Evolutionary conservation across 2,888 invertebrate genomes (phyloP), one percentile per base, ranked within the genome.

Genomic region (Fissipunctia ypsillon): DNA sequence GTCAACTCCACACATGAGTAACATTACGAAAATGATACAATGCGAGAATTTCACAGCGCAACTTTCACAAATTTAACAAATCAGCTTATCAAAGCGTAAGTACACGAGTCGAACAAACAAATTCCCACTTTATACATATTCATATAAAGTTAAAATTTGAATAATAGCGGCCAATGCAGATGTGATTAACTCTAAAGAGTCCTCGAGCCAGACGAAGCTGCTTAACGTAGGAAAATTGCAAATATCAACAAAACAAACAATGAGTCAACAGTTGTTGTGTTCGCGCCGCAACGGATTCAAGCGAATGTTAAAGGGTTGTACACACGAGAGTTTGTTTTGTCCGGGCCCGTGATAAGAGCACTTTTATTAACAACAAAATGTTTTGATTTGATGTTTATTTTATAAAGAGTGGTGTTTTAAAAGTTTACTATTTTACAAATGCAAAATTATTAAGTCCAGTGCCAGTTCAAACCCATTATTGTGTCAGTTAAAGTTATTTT

Each of bases 201-300:
- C 73, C 85, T 86, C 61, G 80, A 84, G 69, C 64, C 86, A 78
- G 82, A 85, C 87, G 80, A 76, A 81, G 78, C 80, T 78, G 81
- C 83, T 86, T 84, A 84, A 80, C 80, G 78, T 80, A 81, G 79
- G 77, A 81, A 84, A 86, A 85, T 89, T 87, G 83, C 84, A 88
- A 90, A 91, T 88, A 89, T 88, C 87, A 89, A 90, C 90, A 90
- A 76, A 85, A 82, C 83, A 87, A 86, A 89, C 86, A 85, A 83
- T 82, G 80, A 84, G 84, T 83, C 86, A 88, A 89, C 88, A 87
- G 76, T 85, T 80, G 85, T 82, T 83, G 78, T 82, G 68, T 84
- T 87, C 68, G 64, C 80, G 70, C 83, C 73, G 79, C 81, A 80
- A 75, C 76, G 80, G 84, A 83, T 83, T 77, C 76, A 76, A 79